Conservation (phyloP, 2,888 invertebrate species). For the Lasioglossum calceatum region DNA sequence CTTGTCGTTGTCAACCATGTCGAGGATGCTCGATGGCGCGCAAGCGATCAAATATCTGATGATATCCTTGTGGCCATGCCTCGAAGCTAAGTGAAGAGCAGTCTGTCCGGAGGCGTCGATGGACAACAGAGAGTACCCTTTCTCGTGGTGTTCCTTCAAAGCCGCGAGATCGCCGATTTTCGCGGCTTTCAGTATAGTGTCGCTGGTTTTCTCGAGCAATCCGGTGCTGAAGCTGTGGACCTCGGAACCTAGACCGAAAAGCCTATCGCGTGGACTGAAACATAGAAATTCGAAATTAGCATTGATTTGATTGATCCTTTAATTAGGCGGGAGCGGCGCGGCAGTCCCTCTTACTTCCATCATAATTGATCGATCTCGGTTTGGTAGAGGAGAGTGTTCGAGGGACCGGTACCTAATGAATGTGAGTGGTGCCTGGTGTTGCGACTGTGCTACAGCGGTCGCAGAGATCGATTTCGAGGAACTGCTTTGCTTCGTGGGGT, state of each 20-base stretch:
- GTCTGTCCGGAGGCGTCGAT: slow-evolving; percentile 95
- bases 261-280: slow-evolving; percentile 81
- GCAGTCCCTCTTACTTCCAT: neutral
- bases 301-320: neutral
- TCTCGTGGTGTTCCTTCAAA: slow-evolving; percentile 92
- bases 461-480: slow-evolving; percentile 72
- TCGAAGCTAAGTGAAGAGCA: slow-evolving; percentile 94
- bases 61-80: slow-evolving; percentile 95
- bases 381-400: neutral
- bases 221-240: slow-evolving; percentile 86
- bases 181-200: slow-evolving; percentile 92
- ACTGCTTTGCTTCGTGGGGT: slow-evolving; percentile 66
- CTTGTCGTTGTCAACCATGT: slow-evolving; percentile 94
- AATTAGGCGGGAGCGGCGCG: neutral
- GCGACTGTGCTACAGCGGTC: slow-evolving; percentile 71
- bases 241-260: slow-evolving; percentile 81
- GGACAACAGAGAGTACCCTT: slow-evolving; percentile 93
- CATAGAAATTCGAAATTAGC: neutral
- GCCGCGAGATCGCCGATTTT: slow-evolving; percentile 92
- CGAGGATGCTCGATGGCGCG: slow-evolving; percentile 93
- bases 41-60: slow-evolving; percentile 94
- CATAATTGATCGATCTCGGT: neutral
- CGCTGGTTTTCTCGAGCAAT: slow-evolving; percentile 92
- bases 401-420: slow-evolving; percentile 77
- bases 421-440: slow-evolving; percentile 70